Conservation (phyloP, 1,140 invertebrate species). For the Schlechtendalia chinensis region DNA sequence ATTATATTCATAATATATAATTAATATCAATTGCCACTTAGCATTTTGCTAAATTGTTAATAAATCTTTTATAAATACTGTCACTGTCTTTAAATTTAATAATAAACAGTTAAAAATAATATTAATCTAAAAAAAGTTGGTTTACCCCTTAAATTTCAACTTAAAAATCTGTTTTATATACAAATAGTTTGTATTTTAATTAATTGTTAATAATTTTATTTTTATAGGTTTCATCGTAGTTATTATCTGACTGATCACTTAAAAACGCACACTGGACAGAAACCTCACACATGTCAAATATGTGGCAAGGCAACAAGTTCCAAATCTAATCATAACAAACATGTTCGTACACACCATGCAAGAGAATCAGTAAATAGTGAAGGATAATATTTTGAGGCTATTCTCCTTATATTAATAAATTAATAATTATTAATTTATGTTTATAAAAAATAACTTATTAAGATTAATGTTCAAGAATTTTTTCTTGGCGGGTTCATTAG, state of each 20-base stretch:
- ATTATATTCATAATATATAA: not conserved
- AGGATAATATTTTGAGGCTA: constrained; percentile 60
- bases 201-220: no score
- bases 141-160: no score
- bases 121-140: no score
- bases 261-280: constrained; percentile 77
- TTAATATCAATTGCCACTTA: no score
- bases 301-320: constrained; percentile 83
- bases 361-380: constrained; percentile 80
- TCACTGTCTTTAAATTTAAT: no score
- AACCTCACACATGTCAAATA: constrained; percentile 79
- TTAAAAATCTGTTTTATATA: no score
- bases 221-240: constrained; percentile 69
- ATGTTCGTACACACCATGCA: constrained; percentile 82
- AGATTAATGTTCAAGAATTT: not conserved
- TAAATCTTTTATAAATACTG: not conserved
- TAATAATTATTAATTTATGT: no score
- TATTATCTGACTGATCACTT: constrained; percentile 85
- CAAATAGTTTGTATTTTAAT: no score
- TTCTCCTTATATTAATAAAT: not conserved
- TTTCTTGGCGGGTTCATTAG: not conserved
- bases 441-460: not conserved
- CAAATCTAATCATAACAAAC: constrained; percentile 86
- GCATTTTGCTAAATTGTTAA: not conserved
- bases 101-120: no score